A percentile compares a stretch with the other conserved stretches of the same genome.
phyloP scores from a whole-genome alignment of 1,140 invertebrate genomes.

The Drosophila kikkawai region DNA sequence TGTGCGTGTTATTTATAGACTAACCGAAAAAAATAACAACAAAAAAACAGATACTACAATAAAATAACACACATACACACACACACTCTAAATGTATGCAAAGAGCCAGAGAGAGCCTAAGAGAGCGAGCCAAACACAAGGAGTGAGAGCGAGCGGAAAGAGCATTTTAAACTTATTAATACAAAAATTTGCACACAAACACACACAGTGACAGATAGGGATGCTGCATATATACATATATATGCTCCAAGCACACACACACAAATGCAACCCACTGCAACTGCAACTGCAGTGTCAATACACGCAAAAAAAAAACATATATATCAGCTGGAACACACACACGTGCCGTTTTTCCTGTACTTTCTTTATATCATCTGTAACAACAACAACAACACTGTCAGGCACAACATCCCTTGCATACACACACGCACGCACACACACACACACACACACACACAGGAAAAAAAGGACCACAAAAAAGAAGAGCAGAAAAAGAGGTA shows the following conservation, averaged over 20 bases:
- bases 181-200: conserved; percentile 28
- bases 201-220: conserved; percentile 2
- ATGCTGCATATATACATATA: conserved; percentile 24
- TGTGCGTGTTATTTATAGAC: conserved; percentile 50
- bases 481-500: conserved; percentile 29
- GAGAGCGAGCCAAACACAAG: neutral
- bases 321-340: conserved; percentile 27
- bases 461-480: conserved; percentile 18
- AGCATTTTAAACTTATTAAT: conserved; percentile 46
- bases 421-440: conserved; percentile 27
- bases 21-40: conserved; percentile 30
- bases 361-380: conserved; percentile 38
- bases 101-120: conserved; percentile 4
- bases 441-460: conserved; percentile 19
- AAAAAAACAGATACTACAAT: conserved; percentile 30
- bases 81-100: conserved; percentile 24
- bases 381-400: conserved; percentile 8
- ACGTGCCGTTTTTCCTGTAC: conserved; percentile 30
- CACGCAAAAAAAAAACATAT: conserved; percentile 24
- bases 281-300: conserved; percentile 18
- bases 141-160: conserved; percentile 7
- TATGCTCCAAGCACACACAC: conserved; percentile 11
- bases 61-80: conserved; percentile 25
- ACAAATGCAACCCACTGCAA: neutral
- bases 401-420: conserved; percentile 48